Evolutionary conservation across 2,888 invertebrate genomes (phyloP), one percentile per base, ranked within the genome.

Genomic region (Cheilosia impressa): DNA sequence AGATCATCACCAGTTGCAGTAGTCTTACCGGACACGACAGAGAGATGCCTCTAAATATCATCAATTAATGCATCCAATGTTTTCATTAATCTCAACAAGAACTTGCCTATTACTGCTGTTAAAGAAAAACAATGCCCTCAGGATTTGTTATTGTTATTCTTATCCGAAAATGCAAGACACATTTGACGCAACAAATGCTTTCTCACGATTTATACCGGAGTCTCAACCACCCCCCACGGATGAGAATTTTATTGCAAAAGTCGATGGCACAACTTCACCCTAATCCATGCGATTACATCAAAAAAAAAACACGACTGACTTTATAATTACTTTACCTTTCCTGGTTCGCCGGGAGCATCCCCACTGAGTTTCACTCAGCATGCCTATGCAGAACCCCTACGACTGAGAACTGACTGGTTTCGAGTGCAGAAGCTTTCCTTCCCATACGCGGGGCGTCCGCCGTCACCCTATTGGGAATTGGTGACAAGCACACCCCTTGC

Each of bases 391-490:
- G 47, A 57, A 58, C 63, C 73, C 82, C 78, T 78, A 82, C 72
- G 62, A 52, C 68, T 79, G 72, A 57, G 69, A 79, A 58, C 63
- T 22, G 27, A 27, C 27, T 38, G 27, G 34, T 52, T 75, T 15
- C 19, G 58, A 63, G 58, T 43, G 15, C 55, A 52, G 52, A 80
- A 72, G 76, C 84, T 71, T 76, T 76, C 38, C 72, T 72, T 72
- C 66, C 60, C 72, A 85, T 62, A 71, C 41, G 45, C 53, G 58
- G 72, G 53, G 62, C 62, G 57, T 76, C 50, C 45, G 41, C 72
- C 71, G 66, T 85, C 81, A 81, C 85, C 85, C 85, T 85, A 72
- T 77, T 81, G 72, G 85, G 76, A 85, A 72, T 85, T 57, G 57
- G 68, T 79, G 52, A 71, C 76, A 81, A 77, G 85, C 45, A 72